A percentile compares a stretch with the other conserved stretches of the same genome.
phyloP scores from a whole-genome alignment of 2,888 invertebrate species.

The Desoria tigrina region DNA sequence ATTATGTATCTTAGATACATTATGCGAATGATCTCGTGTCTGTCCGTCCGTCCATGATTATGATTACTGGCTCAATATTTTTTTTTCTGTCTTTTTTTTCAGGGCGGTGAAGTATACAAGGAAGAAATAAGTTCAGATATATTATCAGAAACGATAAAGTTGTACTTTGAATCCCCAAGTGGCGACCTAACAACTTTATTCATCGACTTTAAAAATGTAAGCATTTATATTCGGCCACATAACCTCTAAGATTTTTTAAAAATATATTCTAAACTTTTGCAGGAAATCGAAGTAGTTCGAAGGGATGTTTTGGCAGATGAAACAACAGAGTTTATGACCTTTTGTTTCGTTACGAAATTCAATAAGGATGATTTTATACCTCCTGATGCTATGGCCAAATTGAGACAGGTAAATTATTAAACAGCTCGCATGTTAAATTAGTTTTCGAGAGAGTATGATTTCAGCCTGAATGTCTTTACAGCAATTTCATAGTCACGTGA shows the following conservation, averaged over 20 bases:
- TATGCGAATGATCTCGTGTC: no score
- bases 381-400: constrained; percentile 93
- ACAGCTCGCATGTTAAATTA: no score
- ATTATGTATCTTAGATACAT: no score
- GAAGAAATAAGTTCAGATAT: constrained; percentile 29
- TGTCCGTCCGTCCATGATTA: no score
- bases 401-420: constrained; percentile 76
- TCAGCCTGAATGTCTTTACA: not conserved
- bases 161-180: constrained; percentile 20
- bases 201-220: constrained; percentile 36
- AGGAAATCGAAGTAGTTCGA: constrained; percentile 30
- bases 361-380: constrained; percentile 85
- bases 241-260: not conserved
- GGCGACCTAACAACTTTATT: constrained; percentile 21
- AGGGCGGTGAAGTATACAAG: constrained; percentile 37
- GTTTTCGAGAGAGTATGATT: no score
- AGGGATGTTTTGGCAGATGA: constrained; percentile 22
- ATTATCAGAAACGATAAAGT: constrained; percentile 26
- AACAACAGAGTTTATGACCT: constrained; percentile 1
- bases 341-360: constrained; percentile 70
- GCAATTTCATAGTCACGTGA: no score
- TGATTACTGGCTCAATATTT: no score
- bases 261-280: not conserved
- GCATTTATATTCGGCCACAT: not conserved
- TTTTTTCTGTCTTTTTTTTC: no score